A percentile compares a stretch with the other conserved stretches of the same genome.
phyloP scores from a whole-genome alignment of 2,113 vertebrate genomes.

The Mirounga angustirostris region DNA sequence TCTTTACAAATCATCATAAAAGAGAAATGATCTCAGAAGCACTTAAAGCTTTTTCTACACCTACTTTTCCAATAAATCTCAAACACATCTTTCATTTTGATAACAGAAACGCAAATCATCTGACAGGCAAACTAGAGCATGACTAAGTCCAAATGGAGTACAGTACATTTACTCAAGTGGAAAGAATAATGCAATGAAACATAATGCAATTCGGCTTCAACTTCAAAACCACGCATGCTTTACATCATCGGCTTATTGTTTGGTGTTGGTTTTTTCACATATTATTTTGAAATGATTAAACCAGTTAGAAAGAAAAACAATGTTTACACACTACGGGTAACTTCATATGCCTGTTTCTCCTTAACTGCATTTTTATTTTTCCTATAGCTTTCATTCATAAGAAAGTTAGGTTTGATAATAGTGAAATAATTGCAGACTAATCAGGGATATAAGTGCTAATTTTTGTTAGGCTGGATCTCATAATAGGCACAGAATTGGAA shows the following conservation, averaged over 20 bases:
- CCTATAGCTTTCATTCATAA: neutral
- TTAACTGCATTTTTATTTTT: neutral
- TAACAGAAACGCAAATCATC: conserved; percentile 66
- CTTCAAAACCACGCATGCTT: neutral
- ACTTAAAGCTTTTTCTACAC: conserved; percentile 56
- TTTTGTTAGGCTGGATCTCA: neutral
- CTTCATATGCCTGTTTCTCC: neutral
- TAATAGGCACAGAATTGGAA: neutral
- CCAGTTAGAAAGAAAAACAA: conserved; percentile 30
- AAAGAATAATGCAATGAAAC: neutral
- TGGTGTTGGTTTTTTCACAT: neutral
- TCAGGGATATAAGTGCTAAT: neutral
- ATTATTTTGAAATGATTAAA: conserved; percentile 41
- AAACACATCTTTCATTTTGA: conserved; percentile 64
- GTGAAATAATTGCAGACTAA: neutral
- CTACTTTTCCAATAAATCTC: conserved; percentile 65
- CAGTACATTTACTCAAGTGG: neutral
- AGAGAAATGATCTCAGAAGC: conserved; percentile 69
- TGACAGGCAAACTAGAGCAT: conserved; percentile 46
- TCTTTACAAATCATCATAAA: conserved; percentile 74
- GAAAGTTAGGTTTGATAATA: neutral
- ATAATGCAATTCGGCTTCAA: neutral
- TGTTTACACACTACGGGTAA: neutral
- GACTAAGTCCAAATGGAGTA: conserved; percentile 34
- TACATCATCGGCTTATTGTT: neutral